phyloP scores from a whole-genome alignment of 2,113 vertebrate species.

The Catagonus wagneri region DNA sequence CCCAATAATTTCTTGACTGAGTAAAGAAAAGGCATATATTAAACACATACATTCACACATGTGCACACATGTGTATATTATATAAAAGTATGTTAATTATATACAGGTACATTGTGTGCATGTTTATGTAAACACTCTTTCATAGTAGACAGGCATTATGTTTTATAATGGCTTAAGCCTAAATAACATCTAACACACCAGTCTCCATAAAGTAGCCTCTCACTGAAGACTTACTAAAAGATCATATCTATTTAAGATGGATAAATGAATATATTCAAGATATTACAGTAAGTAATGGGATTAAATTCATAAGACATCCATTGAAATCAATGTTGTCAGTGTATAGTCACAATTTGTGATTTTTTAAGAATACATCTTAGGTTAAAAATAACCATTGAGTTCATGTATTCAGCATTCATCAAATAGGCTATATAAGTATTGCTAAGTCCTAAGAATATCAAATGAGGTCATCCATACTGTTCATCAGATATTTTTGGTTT shows the following conservation, averaged over 20 bases:
- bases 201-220: background rate
- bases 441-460: background rate
- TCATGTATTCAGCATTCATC: background rate
- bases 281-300: background rate
- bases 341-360: background rate
- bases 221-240: background rate
- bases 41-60: background rate
- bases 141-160: background rate
- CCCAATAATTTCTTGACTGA: background rate
- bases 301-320: background rate
- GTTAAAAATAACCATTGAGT: background rate
- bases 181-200: background rate
- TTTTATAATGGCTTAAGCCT: constrained; percentile 10
- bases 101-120: background rate
- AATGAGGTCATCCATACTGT: background rate
- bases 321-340: background rate
- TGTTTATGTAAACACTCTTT: background rate
- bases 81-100: background rate
- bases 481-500: constrained; percentile 3
- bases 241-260: constrained; percentile 4
- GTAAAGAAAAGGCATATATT: background rate
- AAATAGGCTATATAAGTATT: background rate
- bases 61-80: background rate
- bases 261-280: background rate
- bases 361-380: background rate